Evolutionary conservation across 1,140 invertebrate genomes (phyloP).

Genomic region (Macrotrachela quadricornifera): DNA sequence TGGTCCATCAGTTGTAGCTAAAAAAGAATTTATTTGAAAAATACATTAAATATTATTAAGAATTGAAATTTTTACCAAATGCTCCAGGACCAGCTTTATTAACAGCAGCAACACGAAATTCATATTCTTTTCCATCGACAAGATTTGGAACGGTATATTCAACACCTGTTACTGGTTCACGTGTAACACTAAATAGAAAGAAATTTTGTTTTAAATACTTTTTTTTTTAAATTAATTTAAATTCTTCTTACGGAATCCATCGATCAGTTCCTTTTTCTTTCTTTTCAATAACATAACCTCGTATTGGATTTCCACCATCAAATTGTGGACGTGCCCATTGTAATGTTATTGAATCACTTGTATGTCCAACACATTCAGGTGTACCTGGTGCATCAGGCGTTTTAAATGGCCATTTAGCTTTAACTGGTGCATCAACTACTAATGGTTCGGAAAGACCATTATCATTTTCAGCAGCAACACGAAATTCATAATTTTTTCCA

Average conservation of each 20-base stretch:
- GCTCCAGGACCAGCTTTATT: constrained; percentile 82
- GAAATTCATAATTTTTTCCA: constrained; percentile 79
- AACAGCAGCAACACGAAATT: constrained; percentile 83
- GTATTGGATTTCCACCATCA: constrained; percentile 51
- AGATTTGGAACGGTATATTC: constrained; percentile 68
- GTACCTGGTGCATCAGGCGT: constrained; percentile 65
- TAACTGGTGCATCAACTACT: constrained; percentile 60
- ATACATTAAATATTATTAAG: too few species aligned
- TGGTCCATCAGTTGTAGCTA: constrained; percentile 55
- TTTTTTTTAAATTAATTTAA: constrained; percentile 56
- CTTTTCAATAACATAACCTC: constrained; percentile 71
- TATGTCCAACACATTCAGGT: constrained; percentile 60
- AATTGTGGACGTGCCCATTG: constrained; percentile 74
- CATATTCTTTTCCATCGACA: constrained; percentile 82
- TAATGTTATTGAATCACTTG: constrained; percentile 76
- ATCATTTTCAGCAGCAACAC: constrained; percentile 88
- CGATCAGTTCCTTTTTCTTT: constrained; percentile 46
- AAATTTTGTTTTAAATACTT: constrained; percentile 43
- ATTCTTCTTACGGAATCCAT: constrained; percentile 24
- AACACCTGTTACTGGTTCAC: constrained; percentile 49
- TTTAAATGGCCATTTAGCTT: constrained; percentile 85
- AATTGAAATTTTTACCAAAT: constrained; percentile 26
- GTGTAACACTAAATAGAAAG: background rate
- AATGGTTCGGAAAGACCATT: constrained; percentile 81
- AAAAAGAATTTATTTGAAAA: too few species aligned